Base-by-base conservation (phyloP, 1,140 invertebrate genomes). In the Rhizoglyphus robini region DNA sequence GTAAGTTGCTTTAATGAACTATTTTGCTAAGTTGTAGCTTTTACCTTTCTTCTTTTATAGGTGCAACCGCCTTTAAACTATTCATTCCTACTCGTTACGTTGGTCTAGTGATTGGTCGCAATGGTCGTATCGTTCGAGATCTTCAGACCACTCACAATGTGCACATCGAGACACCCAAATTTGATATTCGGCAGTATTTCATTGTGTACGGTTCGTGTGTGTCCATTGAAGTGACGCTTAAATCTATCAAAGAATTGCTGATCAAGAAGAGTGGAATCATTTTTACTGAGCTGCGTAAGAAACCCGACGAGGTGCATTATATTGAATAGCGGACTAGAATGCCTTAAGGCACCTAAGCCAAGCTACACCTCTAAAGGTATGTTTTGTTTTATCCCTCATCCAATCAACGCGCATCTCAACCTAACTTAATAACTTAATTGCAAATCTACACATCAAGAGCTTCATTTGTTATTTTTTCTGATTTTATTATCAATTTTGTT, bases 121-220 rank as follows among this genome's bases (percentile, higher is more conserved):
- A 32, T 46, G 58, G 58, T 2, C 15, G 30, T 8, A 29, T 60
- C 29, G 58, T 60, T n/a, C 15, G 27, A 20, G 58, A 60, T 38
- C 27, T 60, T n/a, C 58, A 60, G 36, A 32, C 58, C n/a, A 46
- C 30, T 3, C 29, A 60, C n/a, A 34, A 60, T 3, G 27, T 60
- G 13, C 36, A 38, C 29, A 60, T 60, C 27, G 58, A 60, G 29
- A 60, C 58, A 38, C 58, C 58, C 4, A 51, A 51, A 51, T 51
- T 51, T 51, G 20, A 51, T 23, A 3, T 51, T 1, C 13, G 48
- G 13, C 15, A 51, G 13, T 51, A 8, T 51, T 51, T 51, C 29
- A 20, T 13, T 20, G 13, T 51, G 13, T 51, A 2, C 29, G 48
- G 48, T 3, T 25, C 48, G 13, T 11, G 18, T 5, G 47, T 11